phyloP scores from a whole-genome alignment of 2,113 vertebrate genomes.

The Perca flavescens region DNA sequence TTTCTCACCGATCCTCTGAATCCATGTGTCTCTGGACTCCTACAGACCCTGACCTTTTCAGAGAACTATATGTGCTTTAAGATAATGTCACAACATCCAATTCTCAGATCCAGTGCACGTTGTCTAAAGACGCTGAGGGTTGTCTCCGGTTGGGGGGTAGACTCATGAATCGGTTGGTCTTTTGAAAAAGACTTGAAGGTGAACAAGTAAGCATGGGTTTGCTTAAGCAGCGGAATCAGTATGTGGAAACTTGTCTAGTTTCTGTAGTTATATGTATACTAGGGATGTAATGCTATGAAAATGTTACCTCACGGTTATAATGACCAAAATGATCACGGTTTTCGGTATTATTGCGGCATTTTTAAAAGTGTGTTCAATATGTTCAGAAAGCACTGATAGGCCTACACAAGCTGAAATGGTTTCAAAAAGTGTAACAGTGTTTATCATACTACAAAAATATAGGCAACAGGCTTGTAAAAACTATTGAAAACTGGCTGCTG shows the following conservation, averaged over 20 bases:
- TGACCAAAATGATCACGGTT: no score
- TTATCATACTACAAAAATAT: no score
- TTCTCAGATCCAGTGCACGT: conserved; percentile 12
- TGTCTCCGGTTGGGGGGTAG: not conserved
- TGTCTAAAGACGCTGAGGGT: conserved; percentile 3
- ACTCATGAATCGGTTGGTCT: conserved; percentile 2
- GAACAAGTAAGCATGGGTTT: not conserved
- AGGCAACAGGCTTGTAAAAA: no score
- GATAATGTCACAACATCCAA: conserved; percentile 52
- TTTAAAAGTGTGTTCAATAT: no score
- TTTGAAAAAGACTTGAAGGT: not conserved
- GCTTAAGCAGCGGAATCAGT: not conserved
- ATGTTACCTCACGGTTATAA: no score
- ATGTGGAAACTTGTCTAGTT: not conserved
- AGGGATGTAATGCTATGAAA: no score
- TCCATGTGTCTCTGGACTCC: conserved; percentile 30
- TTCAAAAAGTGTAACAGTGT: no score
- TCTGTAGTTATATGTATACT: not conserved
- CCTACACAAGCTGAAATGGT: no score
- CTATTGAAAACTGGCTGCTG: no score
- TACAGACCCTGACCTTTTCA: conserved; percentile 63
- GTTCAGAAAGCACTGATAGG: no score
- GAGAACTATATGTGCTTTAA: conserved; percentile 44
- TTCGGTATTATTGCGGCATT: no score
- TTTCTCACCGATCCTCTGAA: conserved; percentile 29